A percentile compares a stretch with the other conserved stretches of the same genome.
phyloP scores from a whole-genome alignment of 2,113 vertebrate genomes.

The Channa argus region DNA sequence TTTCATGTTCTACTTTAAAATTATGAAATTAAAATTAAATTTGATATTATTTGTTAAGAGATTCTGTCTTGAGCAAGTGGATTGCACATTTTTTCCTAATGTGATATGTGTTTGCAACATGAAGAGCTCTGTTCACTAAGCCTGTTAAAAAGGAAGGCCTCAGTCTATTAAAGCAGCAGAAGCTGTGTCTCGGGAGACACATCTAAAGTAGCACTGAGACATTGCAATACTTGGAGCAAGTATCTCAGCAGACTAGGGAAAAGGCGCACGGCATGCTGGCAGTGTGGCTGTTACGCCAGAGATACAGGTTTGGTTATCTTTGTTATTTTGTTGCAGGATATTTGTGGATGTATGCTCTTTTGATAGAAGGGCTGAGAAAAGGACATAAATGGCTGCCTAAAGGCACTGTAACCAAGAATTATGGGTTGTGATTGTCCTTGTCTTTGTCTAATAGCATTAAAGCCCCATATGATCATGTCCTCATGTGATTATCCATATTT shows the following conservation, averaged over 20 bases:
- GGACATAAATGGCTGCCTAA: not conserved
- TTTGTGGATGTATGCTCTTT: not conserved
- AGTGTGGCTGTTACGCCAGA: no score
- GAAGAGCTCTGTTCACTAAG: not conserved
- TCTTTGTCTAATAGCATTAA: slow-evolving; percentile 3
- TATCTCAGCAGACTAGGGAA: slow-evolving; percentile 3
- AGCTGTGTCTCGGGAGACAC: slow-evolving; percentile 9
- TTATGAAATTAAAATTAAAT: not conserved
- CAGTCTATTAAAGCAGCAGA: slow-evolving; percentile 27
- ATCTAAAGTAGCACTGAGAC: not conserved
- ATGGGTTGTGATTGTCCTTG: not conserved
- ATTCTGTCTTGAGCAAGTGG: not conserved
- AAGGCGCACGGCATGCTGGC: not conserved
- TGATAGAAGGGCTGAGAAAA: not conserved
- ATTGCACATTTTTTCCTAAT: not conserved
- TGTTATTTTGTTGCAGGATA: slow-evolving; percentile 3
- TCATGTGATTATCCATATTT: slow-evolving; percentile 6
- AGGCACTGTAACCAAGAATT: not conserved
- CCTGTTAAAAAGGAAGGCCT: slow-evolving; percentile 8
- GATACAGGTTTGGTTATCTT: not conserved
- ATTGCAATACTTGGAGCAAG: slow-evolving; percentile 2
- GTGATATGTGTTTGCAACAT: slow-evolving; percentile 7
- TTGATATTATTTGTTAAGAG: not conserved
- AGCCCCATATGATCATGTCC: not conserved
- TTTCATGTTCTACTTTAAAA: not conserved